A percentile compares a stretch with the other conserved stretches of the same genome.
phyloP scores from a whole-genome alignment of 2,888 invertebrate genomes.

The Drosophila ustulata region DNA sequence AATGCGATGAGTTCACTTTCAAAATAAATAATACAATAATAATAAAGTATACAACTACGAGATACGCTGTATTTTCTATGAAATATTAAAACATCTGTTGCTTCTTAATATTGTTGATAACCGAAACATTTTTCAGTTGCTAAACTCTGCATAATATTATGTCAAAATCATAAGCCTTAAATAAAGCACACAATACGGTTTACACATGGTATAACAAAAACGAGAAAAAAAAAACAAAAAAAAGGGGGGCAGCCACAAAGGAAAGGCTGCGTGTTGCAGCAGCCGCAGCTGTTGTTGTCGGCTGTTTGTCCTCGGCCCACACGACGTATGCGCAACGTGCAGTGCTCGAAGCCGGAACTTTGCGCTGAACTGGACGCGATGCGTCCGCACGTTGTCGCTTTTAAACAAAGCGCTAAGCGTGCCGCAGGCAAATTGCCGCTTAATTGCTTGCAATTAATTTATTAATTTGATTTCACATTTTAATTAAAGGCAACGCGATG shows the following conservation, averaged over 20 bases:
- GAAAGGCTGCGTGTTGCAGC: constrained; percentile 8
- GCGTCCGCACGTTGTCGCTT: constrained; percentile 51
- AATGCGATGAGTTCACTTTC: constrained; percentile 50
- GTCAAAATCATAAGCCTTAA: no score
- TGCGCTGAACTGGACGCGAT: constrained; percentile 63
- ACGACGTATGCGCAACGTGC: constrained; percentile 41
- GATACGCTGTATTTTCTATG: no score
- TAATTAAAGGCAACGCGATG: constrained; percentile 64
- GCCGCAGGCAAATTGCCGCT: constrained; percentile 42
- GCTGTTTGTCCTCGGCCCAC: constrained; percentile 40
- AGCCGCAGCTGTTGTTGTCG: neutral
- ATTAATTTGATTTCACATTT: constrained; percentile 43
- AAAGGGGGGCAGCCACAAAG: constrained; percentile 3
- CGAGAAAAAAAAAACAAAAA: constrained; percentile 17
- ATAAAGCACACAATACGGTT: no score
- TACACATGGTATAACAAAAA: constrained; percentile 17
- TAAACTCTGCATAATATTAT: no score
- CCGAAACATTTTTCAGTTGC: no score
- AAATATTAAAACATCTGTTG: no score
- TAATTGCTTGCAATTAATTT: constrained; percentile 64
- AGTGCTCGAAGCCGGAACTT: constrained; percentile 39
- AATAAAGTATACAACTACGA: neutral
- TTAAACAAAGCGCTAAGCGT: constrained; percentile 35
- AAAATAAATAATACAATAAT: constrained; percentile 19
- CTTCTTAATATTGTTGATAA: no score